Conservation (phyloP, 2,797 vertebrate species). For the Fistularia tabacaria region DNA sequence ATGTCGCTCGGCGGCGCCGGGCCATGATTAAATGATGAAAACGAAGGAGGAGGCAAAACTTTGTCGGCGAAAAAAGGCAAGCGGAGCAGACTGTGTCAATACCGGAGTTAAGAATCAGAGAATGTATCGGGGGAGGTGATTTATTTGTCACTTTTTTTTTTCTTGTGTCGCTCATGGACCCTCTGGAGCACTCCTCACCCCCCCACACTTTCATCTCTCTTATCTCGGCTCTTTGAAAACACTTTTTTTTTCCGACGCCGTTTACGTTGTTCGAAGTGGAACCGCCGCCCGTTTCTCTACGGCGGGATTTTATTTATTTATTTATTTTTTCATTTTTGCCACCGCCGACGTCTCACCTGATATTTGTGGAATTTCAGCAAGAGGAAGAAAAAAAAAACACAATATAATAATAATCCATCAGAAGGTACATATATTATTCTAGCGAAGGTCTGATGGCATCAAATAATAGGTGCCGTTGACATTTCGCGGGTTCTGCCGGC, state of each 20-base stretch:
- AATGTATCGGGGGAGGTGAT: constrained; percentile 47
- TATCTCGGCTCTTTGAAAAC: constrained; percentile 37
- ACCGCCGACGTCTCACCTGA: too few species aligned
- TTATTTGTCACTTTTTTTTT: constrained; percentile 68
- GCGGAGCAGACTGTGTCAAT: constrained; percentile 58
- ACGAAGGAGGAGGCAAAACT: constrained; percentile 45
- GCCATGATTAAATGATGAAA: constrained; percentile 70
- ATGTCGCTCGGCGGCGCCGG: constrained; percentile 58
- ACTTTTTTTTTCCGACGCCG: constrained; percentile 29
- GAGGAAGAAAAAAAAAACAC: too few species aligned
- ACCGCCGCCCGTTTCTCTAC: too few species aligned
- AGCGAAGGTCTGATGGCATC: constrained; percentile 10
- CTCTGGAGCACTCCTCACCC: constrained; percentile 59
- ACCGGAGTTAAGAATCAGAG: constrained; percentile 59
- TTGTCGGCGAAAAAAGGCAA: constrained; percentile 51
- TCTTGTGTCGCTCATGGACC: constrained; percentile 53
- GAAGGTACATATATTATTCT: constrained; percentile 1
- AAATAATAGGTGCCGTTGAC: constrained; percentile 2
- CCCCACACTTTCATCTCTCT: constrained; percentile 52
- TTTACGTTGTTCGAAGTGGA: too few species aligned
- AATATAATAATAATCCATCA: too few species aligned
- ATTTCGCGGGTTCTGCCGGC: constrained; percentile 12
- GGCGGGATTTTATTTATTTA: too few species aligned
- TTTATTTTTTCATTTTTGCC: too few species aligned
- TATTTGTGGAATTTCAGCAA: too few species aligned